Percentiles rank a stretch among this genome's conserved stretches.
phyloP scores from a whole-genome alignment of 1,140 invertebrate genomes.

The Plectrocnemia conspersa region DNA sequence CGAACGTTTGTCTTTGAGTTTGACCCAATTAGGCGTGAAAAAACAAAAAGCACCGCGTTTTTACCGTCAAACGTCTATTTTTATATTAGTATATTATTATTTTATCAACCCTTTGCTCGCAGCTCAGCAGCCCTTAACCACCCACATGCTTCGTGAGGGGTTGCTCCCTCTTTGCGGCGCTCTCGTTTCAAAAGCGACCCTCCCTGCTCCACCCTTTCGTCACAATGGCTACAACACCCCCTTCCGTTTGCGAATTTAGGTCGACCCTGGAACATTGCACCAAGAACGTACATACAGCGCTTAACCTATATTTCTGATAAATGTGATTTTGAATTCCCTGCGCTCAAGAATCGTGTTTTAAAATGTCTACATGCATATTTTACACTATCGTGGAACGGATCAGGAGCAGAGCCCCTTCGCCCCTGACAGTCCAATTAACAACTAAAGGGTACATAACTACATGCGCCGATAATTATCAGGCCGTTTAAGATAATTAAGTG shows the following conservation, averaged over 20 bases:
- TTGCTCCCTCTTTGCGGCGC: constrained; percentile 1
- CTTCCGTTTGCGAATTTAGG: not conserved
- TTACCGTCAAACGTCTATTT: no score
- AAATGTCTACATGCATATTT: not conserved
- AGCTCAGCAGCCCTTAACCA: constrained; percentile 1
- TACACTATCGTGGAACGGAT: not conserved
- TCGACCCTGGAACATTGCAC: constrained; percentile 13
- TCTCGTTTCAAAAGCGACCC: not conserved
- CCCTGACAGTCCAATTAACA: no score
- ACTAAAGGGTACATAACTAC: no score
- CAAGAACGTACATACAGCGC: constrained; percentile 1
- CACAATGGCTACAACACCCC: not conserved
- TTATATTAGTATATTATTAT: no score
- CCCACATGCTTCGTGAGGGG: not conserved
- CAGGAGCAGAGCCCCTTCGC: not conserved
- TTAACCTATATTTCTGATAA: no score
- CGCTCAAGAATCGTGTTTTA: not conserved
- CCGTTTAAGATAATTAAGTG: no score
- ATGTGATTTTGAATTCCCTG: not conserved
- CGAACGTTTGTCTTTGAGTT: no score
- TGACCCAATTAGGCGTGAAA: no score
- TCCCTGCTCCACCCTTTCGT: not conserved
- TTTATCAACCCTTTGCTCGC: no score
- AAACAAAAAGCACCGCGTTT: no score
- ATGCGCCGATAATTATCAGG: no score